Conservation (phyloP, 2,888 invertebrate genomes). For the Pegoplata infirma region DNA sequence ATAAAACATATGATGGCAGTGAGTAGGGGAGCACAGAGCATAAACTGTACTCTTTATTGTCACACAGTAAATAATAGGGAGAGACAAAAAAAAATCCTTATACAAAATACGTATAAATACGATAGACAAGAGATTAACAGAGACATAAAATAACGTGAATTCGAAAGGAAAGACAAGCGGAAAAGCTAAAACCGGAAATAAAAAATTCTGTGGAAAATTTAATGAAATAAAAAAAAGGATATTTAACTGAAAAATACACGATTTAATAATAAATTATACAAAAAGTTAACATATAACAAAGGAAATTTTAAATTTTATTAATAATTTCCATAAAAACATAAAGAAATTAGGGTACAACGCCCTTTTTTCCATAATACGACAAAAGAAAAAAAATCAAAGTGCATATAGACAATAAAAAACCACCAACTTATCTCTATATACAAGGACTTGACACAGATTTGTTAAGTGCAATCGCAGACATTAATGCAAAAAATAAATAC, state of each 20-base stretch:
- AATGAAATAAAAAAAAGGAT: not conserved
- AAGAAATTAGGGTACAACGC: conserved; percentile 49
- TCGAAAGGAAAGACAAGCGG: conserved; percentile 39
- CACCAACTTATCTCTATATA: conserved; percentile 34
- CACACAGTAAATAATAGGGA: not conserved
- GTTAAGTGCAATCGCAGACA: conserved; percentile 52
- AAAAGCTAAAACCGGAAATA: conserved; percentile 21
- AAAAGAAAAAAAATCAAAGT: conserved; percentile 33
- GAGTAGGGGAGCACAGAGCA: conserved; percentile 15
- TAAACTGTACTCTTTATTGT: conserved; percentile 4
- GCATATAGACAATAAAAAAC: conserved; percentile 38
- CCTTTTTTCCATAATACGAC: conserved; percentile 39
- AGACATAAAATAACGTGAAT: conserved; percentile 48
- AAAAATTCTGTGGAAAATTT: conserved; percentile 9
- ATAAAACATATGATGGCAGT: not conserved
- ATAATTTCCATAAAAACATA: not conserved
- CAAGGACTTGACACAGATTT: conserved; percentile 67
- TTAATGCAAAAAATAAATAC: conserved; percentile 22
- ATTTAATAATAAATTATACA: not conserved
- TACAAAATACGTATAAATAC: conserved; percentile 47
- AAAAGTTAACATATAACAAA: not conserved
- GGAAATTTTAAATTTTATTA: not conserved
- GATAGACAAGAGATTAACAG: conserved; percentile 6
- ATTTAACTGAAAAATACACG: not conserved
- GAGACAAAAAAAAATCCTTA: conserved; percentile 31